Evolutionary conservation across 1,140 invertebrate genomes (phyloP).

Genomic region (Drosophila cardini): DNA sequence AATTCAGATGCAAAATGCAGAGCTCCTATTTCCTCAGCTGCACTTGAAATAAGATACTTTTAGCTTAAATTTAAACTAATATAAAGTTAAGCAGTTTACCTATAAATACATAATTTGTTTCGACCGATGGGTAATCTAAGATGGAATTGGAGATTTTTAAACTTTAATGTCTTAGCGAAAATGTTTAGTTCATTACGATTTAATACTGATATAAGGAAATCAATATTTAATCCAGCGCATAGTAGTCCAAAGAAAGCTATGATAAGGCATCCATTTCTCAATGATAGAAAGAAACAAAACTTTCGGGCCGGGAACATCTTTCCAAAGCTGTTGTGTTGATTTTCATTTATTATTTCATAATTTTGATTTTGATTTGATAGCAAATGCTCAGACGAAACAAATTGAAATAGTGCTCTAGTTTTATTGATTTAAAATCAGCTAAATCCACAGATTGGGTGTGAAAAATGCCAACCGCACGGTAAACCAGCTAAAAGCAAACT

Average conservation of each 20-base stretch:
- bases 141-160: not conserved
- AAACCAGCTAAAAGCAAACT: conserved; percentile 44
- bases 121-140: not conserved
- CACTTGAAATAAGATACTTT: not conserved
- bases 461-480: conserved; percentile 31
- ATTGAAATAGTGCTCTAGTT: not conserved
- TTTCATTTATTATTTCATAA: not conserved
- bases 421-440: not conserved
- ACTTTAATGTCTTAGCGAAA: not conserved
- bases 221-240: not conserved
- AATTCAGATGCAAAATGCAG: not conserved
- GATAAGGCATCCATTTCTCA: not conserved
- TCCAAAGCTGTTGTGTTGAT: not conserved
- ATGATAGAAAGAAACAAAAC: not conserved
- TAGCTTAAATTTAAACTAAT: not conserved
- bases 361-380: conserved; percentile 26
- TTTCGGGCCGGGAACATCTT: not conserved
- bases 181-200: not conserved
- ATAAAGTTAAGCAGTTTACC: not conserved
- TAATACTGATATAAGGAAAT: conserved; percentile 6
- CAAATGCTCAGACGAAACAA: not conserved
- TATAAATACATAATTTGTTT: conserved; percentile 3
- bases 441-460: not conserved
- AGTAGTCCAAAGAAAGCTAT: conserved; percentile 4
- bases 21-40: not conserved